A percentile compares a stretch with the other conserved stretches of the same genome.
Evolutionary conservation across 1,140 invertebrate species (phyloP).

Genomic region (Goniozus legneri): DNA sequence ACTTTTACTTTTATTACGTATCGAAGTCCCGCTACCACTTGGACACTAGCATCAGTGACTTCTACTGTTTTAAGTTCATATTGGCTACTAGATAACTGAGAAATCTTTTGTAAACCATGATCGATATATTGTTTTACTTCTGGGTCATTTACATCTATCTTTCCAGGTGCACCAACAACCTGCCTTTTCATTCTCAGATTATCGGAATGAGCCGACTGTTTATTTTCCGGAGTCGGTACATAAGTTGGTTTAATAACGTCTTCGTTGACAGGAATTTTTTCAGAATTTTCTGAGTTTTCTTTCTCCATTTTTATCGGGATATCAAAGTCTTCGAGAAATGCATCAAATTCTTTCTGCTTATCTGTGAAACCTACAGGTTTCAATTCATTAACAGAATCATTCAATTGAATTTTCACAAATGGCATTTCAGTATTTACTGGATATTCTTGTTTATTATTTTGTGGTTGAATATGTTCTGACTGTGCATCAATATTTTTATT

Average conservation of each 20-base stretch:
- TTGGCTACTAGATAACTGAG: constrained; percentile 29
- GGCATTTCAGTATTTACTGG: constrained; percentile 25
- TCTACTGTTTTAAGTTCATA: constrained; percentile 44
- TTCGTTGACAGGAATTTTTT: too few species aligned
- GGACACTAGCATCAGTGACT: constrained; percentile 37
- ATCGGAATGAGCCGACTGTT: not conserved
- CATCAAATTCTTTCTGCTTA: constrained; percentile 44
- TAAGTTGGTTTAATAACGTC: too few species aligned
- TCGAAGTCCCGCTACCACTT: constrained; percentile 48
- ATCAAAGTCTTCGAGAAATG: constrained; percentile 46
- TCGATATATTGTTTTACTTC: constrained; percentile 37
- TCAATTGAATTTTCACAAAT: constrained; percentile 16
- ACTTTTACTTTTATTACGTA: constrained; percentile 53
- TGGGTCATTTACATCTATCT: constrained; percentile 32
- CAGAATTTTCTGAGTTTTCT: too few species aligned
- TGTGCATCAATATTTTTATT: too few species aligned
- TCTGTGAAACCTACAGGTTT: constrained; percentile 27
- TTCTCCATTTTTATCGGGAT: constrained; percentile 23
- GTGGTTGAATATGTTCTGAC: constrained; percentile 1
- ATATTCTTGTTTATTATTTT: constrained; percentile 32
- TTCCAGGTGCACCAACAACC: constrained; percentile 21
- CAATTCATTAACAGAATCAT: constrained; percentile 16
- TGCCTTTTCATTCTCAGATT: not conserved
- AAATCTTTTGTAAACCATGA: constrained; percentile 41
- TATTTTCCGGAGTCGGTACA: not conserved